phyloP scores from a whole-genome alignment of 2,113 vertebrate genomes.

The Candoia aspera region DNA sequence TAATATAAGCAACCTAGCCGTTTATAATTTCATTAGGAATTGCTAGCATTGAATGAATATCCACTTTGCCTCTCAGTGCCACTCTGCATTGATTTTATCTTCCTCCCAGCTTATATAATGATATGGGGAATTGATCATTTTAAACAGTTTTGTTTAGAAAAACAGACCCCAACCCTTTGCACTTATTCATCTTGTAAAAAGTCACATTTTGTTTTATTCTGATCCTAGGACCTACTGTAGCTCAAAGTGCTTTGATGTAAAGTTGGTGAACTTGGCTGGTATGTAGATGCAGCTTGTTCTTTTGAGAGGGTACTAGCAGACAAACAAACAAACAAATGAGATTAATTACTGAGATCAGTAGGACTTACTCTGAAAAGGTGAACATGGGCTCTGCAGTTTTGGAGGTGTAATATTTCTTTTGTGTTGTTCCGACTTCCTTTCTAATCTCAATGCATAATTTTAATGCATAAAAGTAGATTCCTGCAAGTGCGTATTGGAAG shows the following conservation, averaged over 20 bases:
- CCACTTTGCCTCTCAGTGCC: conserved; percentile 26
- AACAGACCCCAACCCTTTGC: neutral
- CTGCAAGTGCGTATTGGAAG: neutral
- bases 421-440: too few species aligned
- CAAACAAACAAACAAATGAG: neutral
- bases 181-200: conserved; percentile 17
- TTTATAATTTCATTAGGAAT: conserved; percentile 39
- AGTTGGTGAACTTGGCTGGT: neutral
- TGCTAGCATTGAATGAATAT: conserved; percentile 31
- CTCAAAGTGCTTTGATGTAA: neutral
- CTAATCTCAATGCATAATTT: neutral
- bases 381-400: neutral
- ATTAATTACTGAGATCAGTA: neutral
- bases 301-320: neutral
- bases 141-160: conserved; percentile 32
- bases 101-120: conserved; percentile 30
- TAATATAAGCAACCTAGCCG: conserved; percentile 31
- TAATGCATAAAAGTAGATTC: neutral
- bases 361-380: neutral
- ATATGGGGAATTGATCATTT: conserved; percentile 24
- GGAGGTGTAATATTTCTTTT: neutral
- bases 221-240: neutral
- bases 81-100: conserved; percentile 32
- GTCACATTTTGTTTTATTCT: conserved; percentile 28
- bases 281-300: neutral